These are phyloP conservation scores for Callionymus lyra DNA, from an alignment of 2,113 vertebrate genomes.

Conservation along the genomic window DNA sequence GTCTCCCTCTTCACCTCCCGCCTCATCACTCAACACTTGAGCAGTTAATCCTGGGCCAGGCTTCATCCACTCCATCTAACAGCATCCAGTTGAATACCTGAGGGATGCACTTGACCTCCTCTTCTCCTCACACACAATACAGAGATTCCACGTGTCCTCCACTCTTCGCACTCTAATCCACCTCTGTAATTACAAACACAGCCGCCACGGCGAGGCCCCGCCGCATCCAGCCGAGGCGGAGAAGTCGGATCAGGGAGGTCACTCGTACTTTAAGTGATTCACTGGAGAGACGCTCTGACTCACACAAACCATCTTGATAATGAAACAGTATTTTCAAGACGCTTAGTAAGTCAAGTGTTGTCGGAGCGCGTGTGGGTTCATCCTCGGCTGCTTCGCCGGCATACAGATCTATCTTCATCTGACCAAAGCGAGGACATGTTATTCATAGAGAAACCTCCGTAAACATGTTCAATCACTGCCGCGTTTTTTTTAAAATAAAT, in stretches of 20 bases:
- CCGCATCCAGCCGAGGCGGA: too few species aligned
- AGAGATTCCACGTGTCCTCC: conserved; percentile 55
- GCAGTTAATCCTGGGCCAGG: conserved; percentile 8
- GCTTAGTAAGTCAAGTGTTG: too few species aligned
- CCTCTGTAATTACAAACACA: conserved; percentile 66
- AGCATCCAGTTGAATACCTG: conserved; percentile 22
- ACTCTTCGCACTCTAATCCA: conserved; percentile 62
- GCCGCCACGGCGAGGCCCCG: conserved; percentile 27
- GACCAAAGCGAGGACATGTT: too few species aligned
- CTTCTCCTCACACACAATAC: conserved; percentile 32
- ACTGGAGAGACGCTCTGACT: conserved; percentile 17
- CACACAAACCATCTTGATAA: too few species aligned
- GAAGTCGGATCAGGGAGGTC: conserved; percentile 62
- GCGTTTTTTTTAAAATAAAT: too few species aligned
- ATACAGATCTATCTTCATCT: too few species aligned
- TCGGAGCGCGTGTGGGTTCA: too few species aligned
- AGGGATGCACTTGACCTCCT: conserved; percentile 34
- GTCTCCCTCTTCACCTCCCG: conserved; percentile 24
- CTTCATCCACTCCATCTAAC: conserved; percentile 13
- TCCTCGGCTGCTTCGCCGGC: too few species aligned
- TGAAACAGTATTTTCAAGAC: too few species aligned
- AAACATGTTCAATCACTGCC: too few species aligned
- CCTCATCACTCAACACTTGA: conserved; percentile 5
- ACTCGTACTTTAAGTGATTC: too few species aligned
- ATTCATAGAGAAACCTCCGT: too few species aligned